These are phyloP conservation scores for Neotoma lepida DNA, from an alignment of 2,113 vertebrate genomes.

Conservation along the genomic window DNA sequence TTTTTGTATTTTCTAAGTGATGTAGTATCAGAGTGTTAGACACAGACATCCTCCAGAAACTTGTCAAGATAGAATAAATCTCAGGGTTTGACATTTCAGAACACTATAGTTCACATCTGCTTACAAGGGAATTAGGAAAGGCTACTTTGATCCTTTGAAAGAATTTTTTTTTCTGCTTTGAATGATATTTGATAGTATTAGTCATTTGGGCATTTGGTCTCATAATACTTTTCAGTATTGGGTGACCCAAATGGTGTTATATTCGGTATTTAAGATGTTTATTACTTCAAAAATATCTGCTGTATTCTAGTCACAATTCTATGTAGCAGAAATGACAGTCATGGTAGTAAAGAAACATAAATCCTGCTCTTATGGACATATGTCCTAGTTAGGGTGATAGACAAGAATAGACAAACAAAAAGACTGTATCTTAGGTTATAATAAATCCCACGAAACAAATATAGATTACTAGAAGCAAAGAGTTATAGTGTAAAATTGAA, in stretches of 20 bases:
- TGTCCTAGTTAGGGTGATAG: not conserved
- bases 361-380: not conserved
- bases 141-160: slow-evolving; percentile 26
- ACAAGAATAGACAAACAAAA: not conserved
- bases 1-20: slow-evolving; percentile 23
- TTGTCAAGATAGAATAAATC: slow-evolving; percentile 26
- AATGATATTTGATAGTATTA: not conserved
- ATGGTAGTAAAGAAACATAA: not conserved
- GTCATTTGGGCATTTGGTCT: slow-evolving; percentile 31
- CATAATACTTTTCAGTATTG: not conserved
- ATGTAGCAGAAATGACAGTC: not conserved
- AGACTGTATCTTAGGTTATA: not conserved
- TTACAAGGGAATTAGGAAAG: not conserved
- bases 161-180: not conserved
- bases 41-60: slow-evolving; percentile 26
- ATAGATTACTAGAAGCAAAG: not conserved
- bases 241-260: not conserved
- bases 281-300: slow-evolving; percentile 12
- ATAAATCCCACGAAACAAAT: not conserved
- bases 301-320: not conserved
- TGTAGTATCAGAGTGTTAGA: not conserved
- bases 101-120: slow-evolving; percentile 14
- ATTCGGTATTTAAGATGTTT: not conserved
- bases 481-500: not conserved
- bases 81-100: slow-evolving; percentile 37